Conservation (phyloP, 2,888 invertebrate genomes). For the Mesopsocus fuscifrons region DNA sequence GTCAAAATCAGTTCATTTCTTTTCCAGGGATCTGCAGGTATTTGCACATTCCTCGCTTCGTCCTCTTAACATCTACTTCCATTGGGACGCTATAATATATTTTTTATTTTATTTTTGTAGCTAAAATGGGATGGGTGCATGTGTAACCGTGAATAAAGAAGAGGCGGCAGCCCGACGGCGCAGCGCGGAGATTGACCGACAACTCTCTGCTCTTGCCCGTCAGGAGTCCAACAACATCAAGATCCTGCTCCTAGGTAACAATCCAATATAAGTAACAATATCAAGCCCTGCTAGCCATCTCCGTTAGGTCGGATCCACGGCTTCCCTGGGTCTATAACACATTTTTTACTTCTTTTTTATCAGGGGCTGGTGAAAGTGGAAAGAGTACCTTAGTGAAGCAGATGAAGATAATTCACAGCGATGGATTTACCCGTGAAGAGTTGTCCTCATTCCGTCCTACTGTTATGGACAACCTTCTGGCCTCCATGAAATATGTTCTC, state of each 20-base stretch:
- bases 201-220: constrained; percentile 34
- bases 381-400: constrained; percentile 48
- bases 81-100: neutral
- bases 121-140: constrained; percentile 33
- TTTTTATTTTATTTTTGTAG: neutral
- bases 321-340: too few relatives aligned
- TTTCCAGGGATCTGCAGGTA: neutral
- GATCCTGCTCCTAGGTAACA: constrained; percentile 36
- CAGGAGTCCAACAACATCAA: constrained; percentile 40
- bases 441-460: constrained; percentile 40
- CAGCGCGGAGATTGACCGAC: constrained; percentile 39
- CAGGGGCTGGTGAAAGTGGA: constrained; percentile 45
- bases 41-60: neutral
- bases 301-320: too few relatives aligned
- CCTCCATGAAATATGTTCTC: constrained; percentile 46
- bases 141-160: constrained; percentile 40
- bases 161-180: constrained; percentile 34
- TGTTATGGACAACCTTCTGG: constrained; percentile 40
- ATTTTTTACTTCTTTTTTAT: too few relatives aligned
- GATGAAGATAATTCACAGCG: constrained; percentile 49
- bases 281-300: too few relatives aligned
- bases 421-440: constrained; percentile 40
- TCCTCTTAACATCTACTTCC: too few relatives aligned
- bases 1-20: too few relatives aligned
- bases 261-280: too few relatives aligned